Conservation (phyloP, 2,888 invertebrate genomes). For the Synergus umbraculus region DNA sequence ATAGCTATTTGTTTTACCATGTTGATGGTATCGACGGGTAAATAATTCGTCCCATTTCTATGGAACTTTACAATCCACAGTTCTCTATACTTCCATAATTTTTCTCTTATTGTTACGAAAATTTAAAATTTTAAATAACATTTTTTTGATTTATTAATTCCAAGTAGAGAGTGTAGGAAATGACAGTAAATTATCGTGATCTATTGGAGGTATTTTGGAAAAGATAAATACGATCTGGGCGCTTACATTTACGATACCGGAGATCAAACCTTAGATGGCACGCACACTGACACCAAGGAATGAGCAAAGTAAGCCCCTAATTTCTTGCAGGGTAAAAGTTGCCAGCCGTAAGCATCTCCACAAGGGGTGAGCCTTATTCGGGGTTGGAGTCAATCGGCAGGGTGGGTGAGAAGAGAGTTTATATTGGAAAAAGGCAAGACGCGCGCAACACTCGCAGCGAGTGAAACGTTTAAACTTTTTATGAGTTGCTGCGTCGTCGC, state of each 20-base stretch:
- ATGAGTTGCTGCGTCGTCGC: constrained; percentile 76
- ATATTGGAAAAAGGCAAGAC: constrained; percentile 69
- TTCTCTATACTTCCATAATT: not conserved
- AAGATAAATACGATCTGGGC: constrained; percentile 54
- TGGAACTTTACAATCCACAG: constrained; percentile 20
- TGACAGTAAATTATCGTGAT: constrained; percentile 52
- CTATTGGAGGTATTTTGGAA: constrained; percentile 44
- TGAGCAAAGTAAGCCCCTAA: constrained; percentile 75
- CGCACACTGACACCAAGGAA: constrained; percentile 52
- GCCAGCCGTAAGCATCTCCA: constrained; percentile 68
- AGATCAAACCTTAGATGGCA: constrained; percentile 44
- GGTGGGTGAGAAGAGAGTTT: constrained; percentile 65
- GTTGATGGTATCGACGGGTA: constrained; percentile 35
- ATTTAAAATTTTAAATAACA: not conserved
- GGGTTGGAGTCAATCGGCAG: constrained; percentile 70
- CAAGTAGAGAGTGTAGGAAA: not conserved
- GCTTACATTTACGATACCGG: constrained; percentile 41
- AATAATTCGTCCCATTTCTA: constrained; percentile 34
- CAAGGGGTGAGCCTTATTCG: constrained; percentile 47
- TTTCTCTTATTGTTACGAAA: not conserved
- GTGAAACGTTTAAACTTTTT: constrained; percentile 77
- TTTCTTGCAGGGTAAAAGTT: constrained; percentile 74
- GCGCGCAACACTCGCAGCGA: constrained; percentile 68
- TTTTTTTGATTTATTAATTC: too few species aligned
- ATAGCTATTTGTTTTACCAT: constrained; percentile 17